Conservation (phyloP, 1,140 invertebrate genomes). For the Akabosia matsudoensis region DNA sequence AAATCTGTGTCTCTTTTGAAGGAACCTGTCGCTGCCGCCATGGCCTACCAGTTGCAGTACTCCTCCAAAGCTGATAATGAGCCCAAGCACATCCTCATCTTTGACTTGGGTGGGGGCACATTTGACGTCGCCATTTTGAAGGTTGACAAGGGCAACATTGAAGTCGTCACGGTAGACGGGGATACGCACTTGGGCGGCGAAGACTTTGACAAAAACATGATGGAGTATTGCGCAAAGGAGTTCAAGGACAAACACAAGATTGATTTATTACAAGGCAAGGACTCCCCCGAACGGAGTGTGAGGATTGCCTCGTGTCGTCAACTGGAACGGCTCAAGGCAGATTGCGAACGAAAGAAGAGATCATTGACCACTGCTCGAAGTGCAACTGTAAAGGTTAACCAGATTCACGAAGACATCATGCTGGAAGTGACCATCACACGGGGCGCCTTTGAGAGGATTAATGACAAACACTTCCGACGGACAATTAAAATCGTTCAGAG, state of each 20-base stretch:
- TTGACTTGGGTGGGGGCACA: conserved; percentile 60
- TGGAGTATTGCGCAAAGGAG: conserved; percentile 46
- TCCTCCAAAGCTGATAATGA: conserved; percentile 47
- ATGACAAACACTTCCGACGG: neutral
- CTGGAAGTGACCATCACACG: neutral
- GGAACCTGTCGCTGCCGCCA: neutral
- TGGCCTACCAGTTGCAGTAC: conserved; percentile 4
- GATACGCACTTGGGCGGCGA: conserved; percentile 53
- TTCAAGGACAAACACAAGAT: conserved; percentile 47
- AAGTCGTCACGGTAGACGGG: conserved; percentile 52
- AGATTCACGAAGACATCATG: conserved; percentile 32
- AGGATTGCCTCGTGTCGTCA: conserved; percentile 38
- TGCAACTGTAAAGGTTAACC: neutral
- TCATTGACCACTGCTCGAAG: conserved; percentile 47
- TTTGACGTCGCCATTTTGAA: conserved; percentile 91
- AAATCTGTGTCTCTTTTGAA: neutral
- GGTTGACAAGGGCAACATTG: conserved; percentile 93
- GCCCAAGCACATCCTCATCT: conserved; percentile 57
- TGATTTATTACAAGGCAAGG: neutral
- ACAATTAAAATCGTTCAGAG: conserved; percentile 27
- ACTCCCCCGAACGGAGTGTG: conserved; percentile 39
- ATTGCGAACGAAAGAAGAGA: conserved; percentile 49
- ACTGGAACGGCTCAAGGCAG: conserved; percentile 47
- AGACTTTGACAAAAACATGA: conserved; percentile 50
- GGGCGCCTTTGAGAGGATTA: conserved; percentile 13